These are phyloP conservation scores for Ormia ochracea DNA, from an alignment of 2,888 invertebrate genomes.

Conservation along the genomic window DNA sequence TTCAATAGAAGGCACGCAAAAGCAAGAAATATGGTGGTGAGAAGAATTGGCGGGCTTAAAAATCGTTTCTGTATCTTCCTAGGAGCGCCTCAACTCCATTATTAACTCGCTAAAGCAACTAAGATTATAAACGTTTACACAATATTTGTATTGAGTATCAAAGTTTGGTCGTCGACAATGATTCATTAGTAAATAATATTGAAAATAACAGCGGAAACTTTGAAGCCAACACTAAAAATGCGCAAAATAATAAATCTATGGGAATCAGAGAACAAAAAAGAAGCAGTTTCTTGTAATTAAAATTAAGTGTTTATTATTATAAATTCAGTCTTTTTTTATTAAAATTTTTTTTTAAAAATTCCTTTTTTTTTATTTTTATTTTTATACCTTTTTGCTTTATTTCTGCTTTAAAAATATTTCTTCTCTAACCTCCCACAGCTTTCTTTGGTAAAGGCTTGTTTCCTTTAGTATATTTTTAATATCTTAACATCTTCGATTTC, in stretches of 20 bases:
- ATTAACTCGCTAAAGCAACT: neutral
- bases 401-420: too few relatives aligned
- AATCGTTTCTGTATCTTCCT: constrained; percentile 36
- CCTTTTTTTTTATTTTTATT: neutral
- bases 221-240: neutral
- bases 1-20: constrained; percentile 39
- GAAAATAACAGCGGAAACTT: neutral
- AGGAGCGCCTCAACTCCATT: constrained; percentile 24
- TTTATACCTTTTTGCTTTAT: too few relatives aligned
- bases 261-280: constrained; percentile 23
- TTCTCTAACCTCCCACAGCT: constrained; percentile 2
- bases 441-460: neutral
- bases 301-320: too few relatives aligned
- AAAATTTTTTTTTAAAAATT: neutral
- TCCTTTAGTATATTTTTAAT: neutral
- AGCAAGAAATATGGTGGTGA: constrained; percentile 32
- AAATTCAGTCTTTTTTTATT: neutral
- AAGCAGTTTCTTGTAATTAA: neutral
- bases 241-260: neutral
- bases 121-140: too few relatives aligned
- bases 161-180: too few relatives aligned
- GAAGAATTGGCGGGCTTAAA: constrained; percentile 40
- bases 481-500: neutral
- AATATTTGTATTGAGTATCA: too few relatives aligned
- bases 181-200: neutral